Percentiles rank a stretch among this genome's conserved stretches.
Evolutionary conservation across 2,797 vertebrate species (phyloP).

Genomic region (Gallinago solitaria): DNA sequence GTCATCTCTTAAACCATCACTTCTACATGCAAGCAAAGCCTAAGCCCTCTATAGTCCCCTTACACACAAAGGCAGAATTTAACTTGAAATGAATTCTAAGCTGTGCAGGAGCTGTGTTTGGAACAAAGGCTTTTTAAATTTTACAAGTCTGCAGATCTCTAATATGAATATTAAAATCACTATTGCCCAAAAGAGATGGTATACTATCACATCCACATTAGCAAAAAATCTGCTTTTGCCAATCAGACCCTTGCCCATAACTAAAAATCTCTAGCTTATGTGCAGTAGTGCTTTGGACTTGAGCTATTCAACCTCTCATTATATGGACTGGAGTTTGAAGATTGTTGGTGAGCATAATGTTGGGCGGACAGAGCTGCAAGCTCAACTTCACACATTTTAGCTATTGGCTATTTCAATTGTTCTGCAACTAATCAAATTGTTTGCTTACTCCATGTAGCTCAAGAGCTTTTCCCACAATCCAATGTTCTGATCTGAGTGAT

Average conservation of each 20-base stretch:
- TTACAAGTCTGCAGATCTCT: neutral
- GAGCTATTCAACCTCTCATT: neutral
- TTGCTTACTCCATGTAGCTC: neutral
- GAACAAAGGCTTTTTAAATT: neutral
- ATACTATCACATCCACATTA: neutral
- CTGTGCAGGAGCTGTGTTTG: neutral
- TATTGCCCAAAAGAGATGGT: neutral
- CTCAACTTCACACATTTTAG: neutral
- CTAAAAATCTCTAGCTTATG: neutral
- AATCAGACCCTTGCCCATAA: neutral
- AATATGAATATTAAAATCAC: neutral
- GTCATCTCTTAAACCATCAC: neutral
- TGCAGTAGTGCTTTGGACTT: neutral
- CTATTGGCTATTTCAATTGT: neutral
- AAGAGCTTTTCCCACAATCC: neutral
- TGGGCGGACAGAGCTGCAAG: neutral
- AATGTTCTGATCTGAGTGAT: neutral
- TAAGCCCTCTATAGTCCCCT: neutral
- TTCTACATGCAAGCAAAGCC: neutral
- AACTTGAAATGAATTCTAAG: neutral
- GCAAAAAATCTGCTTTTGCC: neutral
- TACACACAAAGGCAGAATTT: neutral
- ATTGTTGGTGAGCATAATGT: accelerated
- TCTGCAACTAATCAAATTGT: neutral
- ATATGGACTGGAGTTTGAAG: neutral